Evolutionary conservation across 2,888 invertebrate genomes (phyloP), one percentile per base, ranked within the genome.

Genomic region (Itoplectis maculator): DNA sequence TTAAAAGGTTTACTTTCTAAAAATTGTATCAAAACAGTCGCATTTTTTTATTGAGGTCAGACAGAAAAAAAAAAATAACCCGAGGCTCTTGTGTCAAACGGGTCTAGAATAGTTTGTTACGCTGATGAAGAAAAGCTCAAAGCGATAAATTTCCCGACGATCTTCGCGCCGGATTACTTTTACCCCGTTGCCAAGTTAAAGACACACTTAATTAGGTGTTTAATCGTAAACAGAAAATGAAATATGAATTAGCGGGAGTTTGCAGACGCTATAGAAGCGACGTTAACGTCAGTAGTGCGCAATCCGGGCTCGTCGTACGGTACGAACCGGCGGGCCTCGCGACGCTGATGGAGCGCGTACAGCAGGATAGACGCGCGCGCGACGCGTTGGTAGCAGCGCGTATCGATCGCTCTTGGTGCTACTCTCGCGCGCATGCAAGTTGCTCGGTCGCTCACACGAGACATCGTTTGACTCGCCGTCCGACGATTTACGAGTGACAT

Each of bases 401-500:
- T 61, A 61, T 61, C 61, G 61, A 61, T 61, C 61, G 15, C 61
- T 40, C 18, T 37, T 59, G 35, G 61, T 37, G 15, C 37, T 18
- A 37, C 61, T 61, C 61, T 61, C 61, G 61, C 2, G 61, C 61
- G 37, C 40, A 37, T 61, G 61, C 37, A 61, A 37, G 61, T 61
- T 61, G 15, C 35, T 61, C 61, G 18, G 37, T 37, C 37, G 15
- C 61, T 37, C 37, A 61, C 61, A 37, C 35, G 61, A 61, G 37
- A 61, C 61, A 61, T 37, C 40, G 61, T 61, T 61, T 61, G 61
- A 61, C 61, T 61, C 61, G 40, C 61, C n/a, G 18, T 61, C 40
- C 40, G 18, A 61, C 61, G 61, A 61, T 61, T 61, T 61, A 61
- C 61, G 61, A 61, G 61, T 61, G 61, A 61, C 61, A 61, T 37